Conservation (phyloP, 2,797 vertebrate genomes). For the Oophaga sylvatica region DNA sequence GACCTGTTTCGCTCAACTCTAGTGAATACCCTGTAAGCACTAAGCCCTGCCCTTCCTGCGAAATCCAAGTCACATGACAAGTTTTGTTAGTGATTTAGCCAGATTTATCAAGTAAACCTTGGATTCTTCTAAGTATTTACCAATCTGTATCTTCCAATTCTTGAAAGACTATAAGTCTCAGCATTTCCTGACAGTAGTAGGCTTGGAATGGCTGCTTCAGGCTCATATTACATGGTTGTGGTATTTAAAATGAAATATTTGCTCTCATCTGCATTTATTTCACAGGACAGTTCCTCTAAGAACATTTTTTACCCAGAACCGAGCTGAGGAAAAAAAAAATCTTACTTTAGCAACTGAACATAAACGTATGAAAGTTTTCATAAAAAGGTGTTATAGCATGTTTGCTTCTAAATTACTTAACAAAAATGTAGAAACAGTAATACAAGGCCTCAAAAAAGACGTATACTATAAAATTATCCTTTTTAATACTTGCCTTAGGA, state of each 20-base stretch:
- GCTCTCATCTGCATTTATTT: background rate
- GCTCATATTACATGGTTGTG: background rate
- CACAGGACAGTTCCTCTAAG: background rate
- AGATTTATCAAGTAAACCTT: too few species aligned
- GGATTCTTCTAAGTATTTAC: too few species aligned
- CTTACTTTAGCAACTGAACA: background rate
- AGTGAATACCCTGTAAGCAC: too few species aligned
- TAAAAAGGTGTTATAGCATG: slow-evolving; percentile 7
- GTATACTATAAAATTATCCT: slow-evolving; percentile 79
- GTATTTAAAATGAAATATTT: background rate
- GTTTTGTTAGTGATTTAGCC: too few species aligned
- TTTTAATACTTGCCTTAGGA: slow-evolving; percentile 88
- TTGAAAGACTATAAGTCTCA: too few species aligned
- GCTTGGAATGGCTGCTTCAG: background rate
- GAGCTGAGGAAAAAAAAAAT: background rate
- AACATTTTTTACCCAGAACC: background rate
- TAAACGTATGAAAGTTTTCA: slow-evolving; percentile 22
- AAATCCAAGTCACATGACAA: too few species aligned
- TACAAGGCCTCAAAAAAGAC: slow-evolving; percentile 69
- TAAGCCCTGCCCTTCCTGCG: too few species aligned
- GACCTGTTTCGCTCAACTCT: too few species aligned
- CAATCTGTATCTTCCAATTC: too few species aligned
- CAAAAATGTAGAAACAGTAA: slow-evolving; percentile 44
- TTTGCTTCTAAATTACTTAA: slow-evolving; percentile 4
- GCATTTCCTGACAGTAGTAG: too few species aligned